Evolutionary conservation across 64 coral and sea anemone species (phyloP), one percentile per base, ranked within the genome.

Genomic region (Exaiptasia diaphana): DNA sequence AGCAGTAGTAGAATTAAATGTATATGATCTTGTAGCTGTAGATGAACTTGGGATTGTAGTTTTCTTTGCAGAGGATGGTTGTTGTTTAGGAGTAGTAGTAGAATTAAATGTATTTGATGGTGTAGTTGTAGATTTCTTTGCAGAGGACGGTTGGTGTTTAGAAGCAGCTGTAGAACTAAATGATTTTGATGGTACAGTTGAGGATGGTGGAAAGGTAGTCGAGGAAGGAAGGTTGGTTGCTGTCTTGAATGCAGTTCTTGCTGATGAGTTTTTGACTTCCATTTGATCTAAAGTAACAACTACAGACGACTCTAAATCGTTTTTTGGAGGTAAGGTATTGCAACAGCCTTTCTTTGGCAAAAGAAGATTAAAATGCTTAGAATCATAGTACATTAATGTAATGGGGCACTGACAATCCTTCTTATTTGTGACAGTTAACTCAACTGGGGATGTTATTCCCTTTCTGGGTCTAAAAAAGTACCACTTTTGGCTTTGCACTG

Each of bases 321-420:
- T 78, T 15, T 52, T 21, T 10, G 75, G 75, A 3, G 14, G 48
- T 40, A 41, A 31, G 69, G 69, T 26, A 36, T 15, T 15, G 48
- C 70, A 77, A 87, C 73, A 77, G 73, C 38, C 67, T 39, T 70
- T 44, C 40, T 38, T 29, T 34, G 72, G 38, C 59, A 87, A 55
- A 12, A 68, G 53, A 41, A 76, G 42, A 45, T 86, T 76, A 73
- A 86, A 86, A 62, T 86, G 41, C 38, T 73, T 75, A 64, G 71
- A 41, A 70, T 85, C 82, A 44, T 85, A 41, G 64, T 65, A 77
- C 10, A 37, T 32, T 54, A 77, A 67, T 61, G 69, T 75, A 61
- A 75, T 71, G 17, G 68, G 82, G 41, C 84, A 87, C 25, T 50
- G 45, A 76, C 83, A 75, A 75, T 53, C 34, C 31, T 73, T 72